These are phyloP conservation scores for Hybognathus amarus DNA, from an alignment of 2,797 vertebrate genomes.

Conservation along the genomic window DNA sequence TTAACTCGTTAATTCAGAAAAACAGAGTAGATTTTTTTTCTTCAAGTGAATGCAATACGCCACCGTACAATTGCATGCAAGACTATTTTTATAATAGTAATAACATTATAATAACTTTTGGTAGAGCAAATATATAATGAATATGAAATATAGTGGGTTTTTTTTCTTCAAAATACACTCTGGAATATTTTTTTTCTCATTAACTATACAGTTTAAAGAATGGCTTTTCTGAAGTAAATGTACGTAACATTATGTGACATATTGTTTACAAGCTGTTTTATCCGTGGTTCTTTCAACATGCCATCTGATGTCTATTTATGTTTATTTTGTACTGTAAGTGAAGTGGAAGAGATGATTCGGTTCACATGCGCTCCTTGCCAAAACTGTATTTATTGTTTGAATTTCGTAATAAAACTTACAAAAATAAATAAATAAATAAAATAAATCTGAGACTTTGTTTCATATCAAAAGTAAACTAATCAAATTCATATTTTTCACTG, in stretches of 20 bases:
- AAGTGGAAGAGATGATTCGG: background rate
- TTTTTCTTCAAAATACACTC: background rate
- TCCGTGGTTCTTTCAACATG: background rate
- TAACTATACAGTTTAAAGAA: background rate
- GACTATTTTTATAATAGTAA: too few species aligned
- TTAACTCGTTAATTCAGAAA: too few species aligned
- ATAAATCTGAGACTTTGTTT: too few species aligned
- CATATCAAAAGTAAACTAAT: too few species aligned
- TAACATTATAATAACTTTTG: too few species aligned
- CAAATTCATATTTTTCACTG: too few species aligned
- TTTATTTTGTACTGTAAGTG: background rate
- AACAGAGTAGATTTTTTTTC: too few species aligned
- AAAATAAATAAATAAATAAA: too few species aligned
- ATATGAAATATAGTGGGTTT: too few species aligned
- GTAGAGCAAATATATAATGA: too few species aligned
- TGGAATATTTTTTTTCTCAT: background rate
- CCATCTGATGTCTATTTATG: background rate
- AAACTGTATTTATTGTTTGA: background rate
- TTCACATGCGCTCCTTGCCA: accelerated
- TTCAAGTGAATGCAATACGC: too few species aligned
- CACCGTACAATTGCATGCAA: too few species aligned
- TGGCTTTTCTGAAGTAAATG: background rate
- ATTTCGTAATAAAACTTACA: background rate
- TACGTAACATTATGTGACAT: background rate
- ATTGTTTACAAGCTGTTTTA: background rate